A percentile compares a stretch with the other conserved stretches of the same genome.
Conservation (phyloP, 2,888 invertebrate genomes). For the Charanyca ferruginea region DNA sequence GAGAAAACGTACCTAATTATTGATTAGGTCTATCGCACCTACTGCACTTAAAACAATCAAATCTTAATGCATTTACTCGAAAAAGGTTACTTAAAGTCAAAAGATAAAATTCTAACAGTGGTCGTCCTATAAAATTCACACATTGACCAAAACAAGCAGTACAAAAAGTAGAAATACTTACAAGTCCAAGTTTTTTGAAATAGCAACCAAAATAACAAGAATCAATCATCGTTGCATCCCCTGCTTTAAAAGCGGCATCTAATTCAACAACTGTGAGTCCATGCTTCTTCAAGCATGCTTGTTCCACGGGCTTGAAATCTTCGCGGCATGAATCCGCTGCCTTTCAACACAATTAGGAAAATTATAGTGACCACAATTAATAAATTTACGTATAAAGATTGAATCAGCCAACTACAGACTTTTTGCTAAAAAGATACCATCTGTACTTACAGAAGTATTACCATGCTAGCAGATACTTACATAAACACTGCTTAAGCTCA, state of each 20-base stretch:
- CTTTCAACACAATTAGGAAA: not conserved
- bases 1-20: not conserved
- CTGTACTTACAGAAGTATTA: no score
- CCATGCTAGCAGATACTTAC: conserved; percentile 11
- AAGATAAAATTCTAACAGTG: no score
- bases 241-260: not conserved
- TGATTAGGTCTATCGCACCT: not conserved
- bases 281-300: conserved; percentile 23
- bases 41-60: no score
- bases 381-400: no score
- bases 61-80: no score
- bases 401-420: no score
- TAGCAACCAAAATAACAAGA: conserved; percentile 25
- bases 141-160: no score
- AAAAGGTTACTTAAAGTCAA: no score
- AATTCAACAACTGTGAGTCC: conserved; percentile 1
- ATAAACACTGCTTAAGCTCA: not conserved
- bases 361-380: no score
- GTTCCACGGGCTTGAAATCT: conserved; percentile 25
- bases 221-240: not conserved
- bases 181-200: conserved; percentile 34
- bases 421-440: no score
- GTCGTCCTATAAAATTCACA: not conserved
- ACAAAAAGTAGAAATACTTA: conserved; percentile 15
- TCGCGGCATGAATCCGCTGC: not conserved